Conservation (phyloP, 2,113 vertebrate species). For the Protobothrops mucrosquamatus region DNA sequence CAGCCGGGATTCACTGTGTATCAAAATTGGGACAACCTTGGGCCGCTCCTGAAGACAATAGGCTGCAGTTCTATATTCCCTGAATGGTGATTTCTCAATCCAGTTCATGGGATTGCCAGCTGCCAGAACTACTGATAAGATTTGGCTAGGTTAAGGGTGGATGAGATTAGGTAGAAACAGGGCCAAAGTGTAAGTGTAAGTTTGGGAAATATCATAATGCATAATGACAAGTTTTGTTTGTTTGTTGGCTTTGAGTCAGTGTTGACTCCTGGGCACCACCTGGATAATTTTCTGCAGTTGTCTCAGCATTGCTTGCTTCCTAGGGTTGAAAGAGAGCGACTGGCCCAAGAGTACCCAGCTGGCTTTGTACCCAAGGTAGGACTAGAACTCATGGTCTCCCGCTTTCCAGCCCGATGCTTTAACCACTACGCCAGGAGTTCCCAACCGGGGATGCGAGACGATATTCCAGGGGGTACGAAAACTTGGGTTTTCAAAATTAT, state of each 20-base stretch:
- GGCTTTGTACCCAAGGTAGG: background rate
- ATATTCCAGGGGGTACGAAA: no score
- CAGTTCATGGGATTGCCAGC: background rate
- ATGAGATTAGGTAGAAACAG: background rate
- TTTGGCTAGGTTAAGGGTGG: background rate
- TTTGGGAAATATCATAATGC: constrained; percentile 2
- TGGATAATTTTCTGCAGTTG: background rate
- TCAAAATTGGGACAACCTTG: no score
- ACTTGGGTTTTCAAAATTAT: no score
- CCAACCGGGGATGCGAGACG: no score
- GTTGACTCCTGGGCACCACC: background rate
- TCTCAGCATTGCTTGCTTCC: background rate
- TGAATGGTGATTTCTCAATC: background rate
- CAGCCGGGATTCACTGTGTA: no score
- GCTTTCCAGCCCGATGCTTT: background rate
- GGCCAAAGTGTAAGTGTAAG: background rate
- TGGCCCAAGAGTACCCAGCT: background rate
- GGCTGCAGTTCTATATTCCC: background rate
- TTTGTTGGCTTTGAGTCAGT: background rate
- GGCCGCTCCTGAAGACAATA: background rate
- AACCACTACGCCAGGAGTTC: background rate
- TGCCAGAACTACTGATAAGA: background rate
- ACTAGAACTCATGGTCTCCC: background rate
- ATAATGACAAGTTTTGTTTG: background rate
- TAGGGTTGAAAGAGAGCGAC: background rate